phyloP scores from a whole-genome alignment of 1,140 invertebrate genomes.

The Cotesia typhae region DNA sequence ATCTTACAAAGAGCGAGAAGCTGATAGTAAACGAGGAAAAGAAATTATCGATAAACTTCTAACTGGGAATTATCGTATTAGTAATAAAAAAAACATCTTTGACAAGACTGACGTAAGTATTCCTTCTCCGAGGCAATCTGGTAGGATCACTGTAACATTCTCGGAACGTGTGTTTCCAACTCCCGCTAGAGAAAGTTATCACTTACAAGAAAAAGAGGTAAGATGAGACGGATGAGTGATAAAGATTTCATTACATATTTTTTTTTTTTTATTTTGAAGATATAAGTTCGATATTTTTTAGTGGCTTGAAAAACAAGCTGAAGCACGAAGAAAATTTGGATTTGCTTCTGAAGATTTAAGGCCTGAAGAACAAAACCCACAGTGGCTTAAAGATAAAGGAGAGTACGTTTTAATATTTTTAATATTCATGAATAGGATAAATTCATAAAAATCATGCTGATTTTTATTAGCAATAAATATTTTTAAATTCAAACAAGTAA shows the following conservation, averaged over 20 bases:
- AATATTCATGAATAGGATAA: not conserved
- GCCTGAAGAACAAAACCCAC: conserved; percentile 83
- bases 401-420: conserved; percentile 67
- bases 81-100: conserved; percentile 39
- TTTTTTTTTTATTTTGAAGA: conserved; percentile 15
- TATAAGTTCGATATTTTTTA: conserved; percentile 42
- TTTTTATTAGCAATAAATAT: no score
- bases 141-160: conserved; percentile 75
- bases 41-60: conserved; percentile 47
- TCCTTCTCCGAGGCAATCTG: conserved; percentile 69
- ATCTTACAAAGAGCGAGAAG: conserved; percentile 33
- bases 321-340: conserved; percentile 76
- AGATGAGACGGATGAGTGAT: conserved; percentile 13
- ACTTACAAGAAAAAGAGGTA: conserved; percentile 77
- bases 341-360: conserved; percentile 79
- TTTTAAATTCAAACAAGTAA: no score
- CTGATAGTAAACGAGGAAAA: conserved; percentile 36
- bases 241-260: not conserved
- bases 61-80: conserved; percentile 38
- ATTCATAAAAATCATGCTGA: not conserved
- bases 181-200: conserved; percentile 80
- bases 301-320: conserved; percentile 83
- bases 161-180: conserved; percentile 83
- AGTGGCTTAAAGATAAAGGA: conserved; percentile 84
- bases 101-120: conserved; percentile 51